phyloP scores from a whole-genome alignment of 2,888 invertebrate species.

The Drosophila neonasuta region DNA sequence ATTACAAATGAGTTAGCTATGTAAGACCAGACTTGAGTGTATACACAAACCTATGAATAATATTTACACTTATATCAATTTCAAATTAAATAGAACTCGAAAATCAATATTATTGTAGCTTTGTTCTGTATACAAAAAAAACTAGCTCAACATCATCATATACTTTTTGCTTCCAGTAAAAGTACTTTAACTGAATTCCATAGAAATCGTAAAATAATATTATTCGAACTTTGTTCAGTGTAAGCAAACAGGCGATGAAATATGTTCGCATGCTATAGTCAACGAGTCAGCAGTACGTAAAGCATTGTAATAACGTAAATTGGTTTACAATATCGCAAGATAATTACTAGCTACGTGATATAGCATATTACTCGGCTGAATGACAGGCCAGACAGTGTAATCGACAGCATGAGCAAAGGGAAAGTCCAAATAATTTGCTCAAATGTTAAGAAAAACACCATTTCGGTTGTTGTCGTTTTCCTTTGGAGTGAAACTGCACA shows the following conservation, averaged over 20 bases:
- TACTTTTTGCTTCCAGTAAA: too few species aligned
- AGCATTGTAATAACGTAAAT: constrained; percentile 3
- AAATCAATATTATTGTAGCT: not conserved
- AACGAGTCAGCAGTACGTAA: not conserved
- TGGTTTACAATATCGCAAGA: constrained; percentile 2
- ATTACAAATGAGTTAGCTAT: too few species aligned
- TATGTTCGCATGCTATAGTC: not conserved
- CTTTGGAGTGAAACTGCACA: constrained; percentile 30
- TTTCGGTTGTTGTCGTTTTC: constrained; percentile 12
- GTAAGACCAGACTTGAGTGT: too few species aligned
- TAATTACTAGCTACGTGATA: constrained; percentile 20
- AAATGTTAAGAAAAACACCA: constrained; percentile 24
- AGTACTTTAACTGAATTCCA: too few species aligned
- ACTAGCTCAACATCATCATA: not conserved
- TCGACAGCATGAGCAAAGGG: constrained; percentile 29
- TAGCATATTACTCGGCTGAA: constrained; percentile 7
- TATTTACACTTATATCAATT: not conserved
- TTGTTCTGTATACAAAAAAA: not conserved
- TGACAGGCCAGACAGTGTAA: constrained; percentile 23
- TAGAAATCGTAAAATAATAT: not conserved
- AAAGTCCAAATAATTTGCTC: constrained; percentile 14
- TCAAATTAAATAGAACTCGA: too few species aligned
- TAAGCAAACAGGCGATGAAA: not conserved
- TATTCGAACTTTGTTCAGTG: not conserved
- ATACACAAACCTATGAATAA: not conserved